Conservation (phyloP, 2,888 invertebrate genomes). For the Agonopterix subpropinquella region DNA sequence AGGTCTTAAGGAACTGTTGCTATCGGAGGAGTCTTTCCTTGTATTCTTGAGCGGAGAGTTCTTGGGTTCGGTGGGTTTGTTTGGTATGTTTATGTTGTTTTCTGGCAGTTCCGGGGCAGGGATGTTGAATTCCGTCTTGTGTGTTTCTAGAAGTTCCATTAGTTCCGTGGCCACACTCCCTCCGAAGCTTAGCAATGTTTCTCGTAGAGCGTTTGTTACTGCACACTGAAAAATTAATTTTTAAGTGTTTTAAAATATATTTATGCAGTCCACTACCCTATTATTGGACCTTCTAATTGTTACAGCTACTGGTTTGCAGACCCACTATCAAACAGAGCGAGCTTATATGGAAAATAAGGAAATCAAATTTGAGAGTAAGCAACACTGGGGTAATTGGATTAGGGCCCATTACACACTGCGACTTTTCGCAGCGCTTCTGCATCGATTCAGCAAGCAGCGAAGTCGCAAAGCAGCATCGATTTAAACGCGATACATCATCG, state of each 20-base stretch:
- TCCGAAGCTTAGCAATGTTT: slow-evolving; percentile 64
- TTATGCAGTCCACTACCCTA: no score
- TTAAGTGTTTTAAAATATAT: neutral
- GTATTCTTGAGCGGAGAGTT: slow-evolving; percentile 22
- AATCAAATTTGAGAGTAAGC: no score
- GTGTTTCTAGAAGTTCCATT: slow-evolving; percentile 38
- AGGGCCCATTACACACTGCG: no score
- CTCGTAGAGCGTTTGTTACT: slow-evolving; percentile 63
- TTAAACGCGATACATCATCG: no score
- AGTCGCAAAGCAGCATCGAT: no score
- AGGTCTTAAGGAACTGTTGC: neutral
- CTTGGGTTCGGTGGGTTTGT: slow-evolving; percentile 32
- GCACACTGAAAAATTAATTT: slow-evolving; percentile 42
- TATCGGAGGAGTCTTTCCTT: slow-evolving; percentile 23
- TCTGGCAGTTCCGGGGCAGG: slow-evolving; percentile 21
- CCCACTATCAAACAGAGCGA: no score
- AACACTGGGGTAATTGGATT: no score
- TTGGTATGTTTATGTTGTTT: slow-evolving; percentile 41
- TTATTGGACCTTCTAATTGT: no score
- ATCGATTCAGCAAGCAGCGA: no score
- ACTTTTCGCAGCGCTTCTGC: no score
- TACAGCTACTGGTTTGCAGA: no score
- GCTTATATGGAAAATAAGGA: no score
- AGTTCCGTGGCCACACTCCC: slow-evolving; percentile 53
- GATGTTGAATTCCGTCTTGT: slow-evolving; percentile 17